phyloP scores from a whole-genome alignment of 2,888 invertebrate genomes.

The Tethea ocularis region DNA sequence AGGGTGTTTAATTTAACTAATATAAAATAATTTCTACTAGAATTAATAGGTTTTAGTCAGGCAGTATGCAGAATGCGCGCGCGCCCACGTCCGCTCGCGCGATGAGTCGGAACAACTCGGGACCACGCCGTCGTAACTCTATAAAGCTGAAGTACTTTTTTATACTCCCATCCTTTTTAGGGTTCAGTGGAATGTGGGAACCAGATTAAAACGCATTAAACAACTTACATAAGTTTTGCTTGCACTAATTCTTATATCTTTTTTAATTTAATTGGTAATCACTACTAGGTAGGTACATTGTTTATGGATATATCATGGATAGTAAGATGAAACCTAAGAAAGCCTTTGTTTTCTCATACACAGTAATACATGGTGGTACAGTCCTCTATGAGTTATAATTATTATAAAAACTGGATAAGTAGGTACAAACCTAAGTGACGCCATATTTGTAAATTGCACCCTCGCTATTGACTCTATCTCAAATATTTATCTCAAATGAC shows the following conservation, averaged over 20 bases:
- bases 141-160: slow-evolving; percentile 41
- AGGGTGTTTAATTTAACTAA: background rate
- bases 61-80: slow-evolving; percentile 30
- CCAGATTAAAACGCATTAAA: slow-evolving; percentile 25
- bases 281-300: too few species aligned
- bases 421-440: too few species aligned
- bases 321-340: too few species aligned
- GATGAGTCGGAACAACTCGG: slow-evolving; percentile 53
- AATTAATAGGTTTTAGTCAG: slow-evolving; percentile 23
- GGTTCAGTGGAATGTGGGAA: slow-evolving; percentile 44
- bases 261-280: background rate
- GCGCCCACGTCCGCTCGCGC: slow-evolving; percentile 39
- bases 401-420: too few species aligned
- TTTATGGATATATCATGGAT: too few species aligned
- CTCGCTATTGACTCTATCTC: too few species aligned
- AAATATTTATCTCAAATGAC: too few species aligned
- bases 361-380: too few species aligned
- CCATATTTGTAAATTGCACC: too few species aligned
- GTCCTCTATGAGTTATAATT: too few species aligned
- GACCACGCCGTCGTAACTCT: slow-evolving; percentile 28
- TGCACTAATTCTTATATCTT: background rate
- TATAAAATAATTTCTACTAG: slow-evolving; percentile 10
- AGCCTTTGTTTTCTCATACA: too few species aligned
- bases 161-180: slow-evolving; percentile 61
- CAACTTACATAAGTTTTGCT: background rate